Conservation (phyloP, 1,140 invertebrate species). For the Drosophila sulfurigaster region DNA sequence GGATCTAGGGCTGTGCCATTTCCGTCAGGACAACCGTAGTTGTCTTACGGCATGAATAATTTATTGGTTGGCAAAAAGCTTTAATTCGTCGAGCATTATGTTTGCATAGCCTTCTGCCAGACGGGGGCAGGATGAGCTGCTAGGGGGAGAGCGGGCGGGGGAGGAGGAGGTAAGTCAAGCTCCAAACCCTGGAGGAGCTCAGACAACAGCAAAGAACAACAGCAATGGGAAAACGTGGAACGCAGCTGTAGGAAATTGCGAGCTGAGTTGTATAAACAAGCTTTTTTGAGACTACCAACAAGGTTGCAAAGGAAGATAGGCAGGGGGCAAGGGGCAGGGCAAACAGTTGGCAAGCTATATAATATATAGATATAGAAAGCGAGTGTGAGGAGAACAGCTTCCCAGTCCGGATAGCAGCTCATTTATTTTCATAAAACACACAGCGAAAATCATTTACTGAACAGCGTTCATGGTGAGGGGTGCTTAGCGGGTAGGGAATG, state of each 20-base stretch:
- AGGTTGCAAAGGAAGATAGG: background rate
- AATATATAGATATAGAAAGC: background rate
- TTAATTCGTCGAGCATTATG: constrained; percentile 81
- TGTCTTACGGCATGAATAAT: constrained; percentile 82
- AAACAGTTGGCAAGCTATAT: background rate
- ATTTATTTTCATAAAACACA: constrained; percentile 80
- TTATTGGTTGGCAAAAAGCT: constrained; percentile 82
- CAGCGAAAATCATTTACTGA: constrained; percentile 53
- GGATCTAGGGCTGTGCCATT: constrained; percentile 30
- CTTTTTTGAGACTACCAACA: constrained; percentile 22
- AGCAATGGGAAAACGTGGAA: constrained; percentile 9
- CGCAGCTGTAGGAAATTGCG: constrained; percentile 57
- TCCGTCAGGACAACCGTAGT: constrained; percentile 53
- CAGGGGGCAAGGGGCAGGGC: background rate
- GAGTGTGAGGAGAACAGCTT: background rate
- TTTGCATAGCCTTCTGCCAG: constrained; percentile 68
- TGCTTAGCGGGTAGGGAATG: background rate
- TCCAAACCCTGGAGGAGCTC: constrained; percentile 29
- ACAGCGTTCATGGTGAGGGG: background rate
- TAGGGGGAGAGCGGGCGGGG: background rate
- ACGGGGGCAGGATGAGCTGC: background rate
- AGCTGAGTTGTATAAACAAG: constrained; percentile 54
- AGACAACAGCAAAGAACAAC: constrained; percentile 20
- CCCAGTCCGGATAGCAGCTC: constrained; percentile 49
- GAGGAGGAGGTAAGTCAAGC: background rate